Base-by-base conservation (phyloP, 2,888 invertebrate genomes). In the Ormyrus rosae region DNA sequence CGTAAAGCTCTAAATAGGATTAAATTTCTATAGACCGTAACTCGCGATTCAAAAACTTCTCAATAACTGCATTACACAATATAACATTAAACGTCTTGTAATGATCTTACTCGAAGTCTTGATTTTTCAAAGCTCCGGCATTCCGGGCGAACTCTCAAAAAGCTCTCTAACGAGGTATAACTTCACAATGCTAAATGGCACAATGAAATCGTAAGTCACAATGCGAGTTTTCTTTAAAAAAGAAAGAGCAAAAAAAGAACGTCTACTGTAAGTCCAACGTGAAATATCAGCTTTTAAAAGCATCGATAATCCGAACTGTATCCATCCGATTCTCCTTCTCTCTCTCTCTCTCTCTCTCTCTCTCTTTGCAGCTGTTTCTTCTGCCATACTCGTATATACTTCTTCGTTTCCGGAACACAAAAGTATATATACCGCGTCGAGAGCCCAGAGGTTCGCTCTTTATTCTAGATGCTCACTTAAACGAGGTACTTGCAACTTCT, bases 231-330 rank as follows among this genome's bases (percentile, higher is more conserved):
- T 56, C 74, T 8, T 53, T 45, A 19, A 46, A 51, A 19, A 13
- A 55, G 45, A 51, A 55, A 70, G 67, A 63, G 34, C 51, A 50
- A 34, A 34, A 34, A 34, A 34, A 34, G 0, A 34, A 19, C 51
- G 8, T 53, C 56, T 19, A 34, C 34, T 34, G 53, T 56, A 56
- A 56, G 58, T 68, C 58, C 69, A 53, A 73, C 61, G 74, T 75
- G 71, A 80, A 80, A 76, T 80, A 80, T 72, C 60, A 80, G 71
- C 75, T 76, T 61, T 76, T 67, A 72, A 76, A 80, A 71, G 80
- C 80, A 72, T 76, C 76, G 64, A 80, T 80, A 72, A 76, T 76
- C 71, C 75, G 61, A 64, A 64, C 46, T 50, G 45, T 76, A 69
- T 76, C 64, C 56, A 77, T 63, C 58, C 48, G 48, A 13, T 48